phyloP scores from a whole-genome alignment of 2,888 invertebrate species.

The Meteorus cinctellus region DNA sequence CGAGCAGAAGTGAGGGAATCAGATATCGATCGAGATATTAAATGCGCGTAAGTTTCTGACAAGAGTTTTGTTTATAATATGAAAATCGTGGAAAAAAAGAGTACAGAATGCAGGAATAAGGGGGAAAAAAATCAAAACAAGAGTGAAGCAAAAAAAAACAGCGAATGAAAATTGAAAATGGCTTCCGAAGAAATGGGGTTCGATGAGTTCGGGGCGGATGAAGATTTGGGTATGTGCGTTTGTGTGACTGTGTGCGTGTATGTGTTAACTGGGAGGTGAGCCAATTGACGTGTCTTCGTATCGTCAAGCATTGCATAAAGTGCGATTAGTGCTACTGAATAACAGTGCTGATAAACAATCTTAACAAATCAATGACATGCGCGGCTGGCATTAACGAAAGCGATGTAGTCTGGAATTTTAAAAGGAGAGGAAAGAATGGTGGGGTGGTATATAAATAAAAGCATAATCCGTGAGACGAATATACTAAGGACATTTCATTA shows the following conservation, averaged over 20 bases:
- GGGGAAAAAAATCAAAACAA: conserved; percentile 31
- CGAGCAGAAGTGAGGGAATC: conserved; percentile 13
- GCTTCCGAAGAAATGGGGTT: background rate
- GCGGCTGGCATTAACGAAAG: conserved; percentile 42
- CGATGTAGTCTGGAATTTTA: conserved; percentile 57
- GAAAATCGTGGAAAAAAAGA: conserved; percentile 42
- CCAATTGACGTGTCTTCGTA: background rate
- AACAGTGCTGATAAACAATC: conserved; percentile 64
- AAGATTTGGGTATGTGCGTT: conserved; percentile 9
- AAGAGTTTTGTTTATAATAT: conserved; percentile 42
- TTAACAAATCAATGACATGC: conserved; percentile 62
- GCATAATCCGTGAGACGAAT: conserved; percentile 41
- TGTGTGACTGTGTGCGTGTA: background rate
- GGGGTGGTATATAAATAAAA: background rate
- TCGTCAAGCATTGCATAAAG: conserved; percentile 30
- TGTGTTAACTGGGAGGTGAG: background rate
- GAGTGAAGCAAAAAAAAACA: conserved; percentile 47
- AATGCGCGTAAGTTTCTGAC: conserved; percentile 22
- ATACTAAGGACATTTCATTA: conserved; percentile 50
- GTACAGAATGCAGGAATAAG: conserved; percentile 27
- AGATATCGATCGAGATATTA: conserved; percentile 28
- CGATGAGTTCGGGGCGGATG: conserved; percentile 1
- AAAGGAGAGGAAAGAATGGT: conserved; percentile 36
- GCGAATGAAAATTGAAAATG: conserved; percentile 36
- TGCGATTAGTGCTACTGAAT: conserved; percentile 49